These are phyloP conservation scores for Lateolabrax maculatus DNA, from an alignment of 2,797 vertebrate species.

Conservation along the genomic window DNA sequence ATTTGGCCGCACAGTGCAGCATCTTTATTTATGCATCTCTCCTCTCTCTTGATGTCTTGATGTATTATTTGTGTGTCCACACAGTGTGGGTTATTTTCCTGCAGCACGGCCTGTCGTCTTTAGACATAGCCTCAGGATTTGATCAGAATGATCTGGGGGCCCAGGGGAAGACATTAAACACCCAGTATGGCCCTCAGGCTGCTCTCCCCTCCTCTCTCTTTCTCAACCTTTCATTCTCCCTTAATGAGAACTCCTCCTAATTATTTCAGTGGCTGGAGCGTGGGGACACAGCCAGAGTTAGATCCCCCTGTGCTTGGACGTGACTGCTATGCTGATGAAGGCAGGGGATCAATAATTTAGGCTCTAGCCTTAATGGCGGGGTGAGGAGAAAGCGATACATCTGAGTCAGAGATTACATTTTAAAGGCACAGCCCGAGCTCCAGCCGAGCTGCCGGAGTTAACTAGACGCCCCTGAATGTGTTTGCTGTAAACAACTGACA, in stretches of 20 bases:
- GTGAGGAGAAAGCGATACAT: conserved; percentile 90
- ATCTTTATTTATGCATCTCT: conserved; percentile 69
- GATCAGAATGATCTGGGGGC: conserved; percentile 85
- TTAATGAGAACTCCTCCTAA: conserved; percentile 99
- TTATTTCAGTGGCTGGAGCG: conserved; percentile 96
- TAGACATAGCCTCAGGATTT: conserved; percentile 79
- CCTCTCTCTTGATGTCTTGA: conserved; percentile 60
- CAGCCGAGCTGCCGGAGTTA: conserved; percentile 56
- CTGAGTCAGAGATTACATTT: conserved; percentile 91
- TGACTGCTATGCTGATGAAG: conserved; percentile 98
- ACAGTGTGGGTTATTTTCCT: conserved; percentile 43
- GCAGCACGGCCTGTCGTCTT: conserved; percentile 83
- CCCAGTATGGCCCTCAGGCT: conserved; percentile 78
- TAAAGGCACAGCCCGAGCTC: conserved; percentile 70
- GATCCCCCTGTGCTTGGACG: conserved; percentile 90
- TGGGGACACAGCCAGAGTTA: conserved; percentile 90
- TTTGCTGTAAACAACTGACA: conserved; percentile 73
- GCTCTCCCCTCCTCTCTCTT: conserved; percentile 76
- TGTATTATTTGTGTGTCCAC: conserved; percentile 71
- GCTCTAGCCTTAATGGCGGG: conserved; percentile 91
- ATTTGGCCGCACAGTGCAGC: conserved; percentile 56
- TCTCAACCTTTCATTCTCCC: conserved; percentile 92
- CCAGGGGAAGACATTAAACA: conserved; percentile 91
- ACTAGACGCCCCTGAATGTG: conserved; percentile 62
- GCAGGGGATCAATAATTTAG: conserved; percentile 99